A percentile compares a stretch with the other conserved stretches of the same genome.
Conservation (phyloP, 2,888 invertebrate genomes). For the Drosophila anomelani region DNA sequence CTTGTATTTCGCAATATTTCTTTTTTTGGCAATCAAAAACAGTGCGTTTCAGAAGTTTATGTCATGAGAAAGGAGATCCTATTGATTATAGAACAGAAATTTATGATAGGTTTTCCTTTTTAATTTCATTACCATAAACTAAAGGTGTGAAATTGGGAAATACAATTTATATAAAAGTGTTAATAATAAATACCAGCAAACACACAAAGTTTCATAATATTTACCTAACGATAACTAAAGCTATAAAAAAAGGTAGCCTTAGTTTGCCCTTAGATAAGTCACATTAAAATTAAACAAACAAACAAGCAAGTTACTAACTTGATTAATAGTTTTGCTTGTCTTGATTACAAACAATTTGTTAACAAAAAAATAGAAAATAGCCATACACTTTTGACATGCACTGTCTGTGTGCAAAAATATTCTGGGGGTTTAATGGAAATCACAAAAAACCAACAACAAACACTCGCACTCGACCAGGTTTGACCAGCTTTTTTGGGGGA, state of each 20-base stretch:
- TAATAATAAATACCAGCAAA: not conserved
- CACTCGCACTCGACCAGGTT: slow-evolving; percentile 35
- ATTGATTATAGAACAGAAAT: not conserved
- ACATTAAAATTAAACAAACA: not conserved
- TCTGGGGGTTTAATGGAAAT: slow-evolving; percentile 20
- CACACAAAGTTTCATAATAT: not conserved
- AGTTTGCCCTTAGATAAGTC: not conserved
- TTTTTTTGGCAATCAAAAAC: not conserved
- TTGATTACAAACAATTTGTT: no score
- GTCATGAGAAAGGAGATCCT: not conserved
- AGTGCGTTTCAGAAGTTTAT: slow-evolving; percentile 9
- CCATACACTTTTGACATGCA: slow-evolving; percentile 2
- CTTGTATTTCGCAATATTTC: not conserved
- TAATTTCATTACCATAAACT: no score
- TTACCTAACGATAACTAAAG: slow-evolving; percentile 1
- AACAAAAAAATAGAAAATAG: not conserved
- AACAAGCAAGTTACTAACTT: not conserved
- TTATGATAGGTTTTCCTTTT: not conserved
- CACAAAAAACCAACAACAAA: not conserved
- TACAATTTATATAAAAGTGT: not conserved
- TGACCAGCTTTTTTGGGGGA: slow-evolving; percentile 38
- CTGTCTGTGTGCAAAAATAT: slow-evolving; percentile 16
- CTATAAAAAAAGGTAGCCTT: not conserved
- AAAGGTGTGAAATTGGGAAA: not conserved
- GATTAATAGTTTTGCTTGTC: not conserved